A percentile compares a stretch with the other conserved stretches of the same genome.
These are phyloP conservation scores for Scaptodrosophila latifasciaeformis DNA, from an alignment of 2,888 invertebrate species.

Conservation along the genomic window DNA sequence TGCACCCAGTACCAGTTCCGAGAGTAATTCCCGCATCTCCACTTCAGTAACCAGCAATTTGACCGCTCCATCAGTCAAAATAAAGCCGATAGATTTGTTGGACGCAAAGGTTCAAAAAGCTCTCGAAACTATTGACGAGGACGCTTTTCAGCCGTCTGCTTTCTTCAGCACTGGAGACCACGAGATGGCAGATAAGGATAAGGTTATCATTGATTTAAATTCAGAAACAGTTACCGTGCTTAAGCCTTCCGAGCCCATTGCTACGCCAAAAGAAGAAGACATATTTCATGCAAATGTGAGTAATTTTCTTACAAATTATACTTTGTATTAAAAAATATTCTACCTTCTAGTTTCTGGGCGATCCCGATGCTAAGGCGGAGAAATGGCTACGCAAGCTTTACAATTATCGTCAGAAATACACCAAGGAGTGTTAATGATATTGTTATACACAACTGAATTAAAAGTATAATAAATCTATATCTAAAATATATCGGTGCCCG, in stretches of 20 bases:
- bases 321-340: slow-evolving; percentile 5
- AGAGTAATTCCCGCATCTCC: slow-evolving; percentile 45
- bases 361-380: slow-evolving; percentile 81
- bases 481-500: slow-evolving; percentile 88
- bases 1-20: slow-evolving; percentile 52
- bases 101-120: slow-evolving; percentile 74
- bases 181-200: slow-evolving; percentile 76
- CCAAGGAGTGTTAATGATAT: slow-evolving; percentile 72
- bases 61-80: too few species aligned
- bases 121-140: slow-evolving; percentile 83
- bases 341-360: slow-evolving; percentile 79
- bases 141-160: slow-evolving; percentile 80
- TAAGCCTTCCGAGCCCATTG: slow-evolving; percentile 44
- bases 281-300: slow-evolving; percentile 82
- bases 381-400: slow-evolving; percentile 85
- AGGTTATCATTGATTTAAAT: slow-evolving; percentile 83
- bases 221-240: slow-evolving; percentile 83
- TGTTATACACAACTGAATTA: slow-evolving; percentile 2
- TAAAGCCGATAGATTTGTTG: slow-evolving; percentile 58
- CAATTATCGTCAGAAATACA: slow-evolving; percentile 80
- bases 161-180: slow-evolving; percentile 78
- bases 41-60: slow-evolving; percentile 11
- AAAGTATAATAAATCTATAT: slow-evolving; percentile 38
- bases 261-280: slow-evolving; percentile 77
- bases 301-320: slow-evolving; percentile 24